Percentiles rank a stretch among this genome's conserved stretches.
phyloP scores from a whole-genome alignment of 2,113 vertebrate genomes.

The Xenotilapia leptura region DNA sequence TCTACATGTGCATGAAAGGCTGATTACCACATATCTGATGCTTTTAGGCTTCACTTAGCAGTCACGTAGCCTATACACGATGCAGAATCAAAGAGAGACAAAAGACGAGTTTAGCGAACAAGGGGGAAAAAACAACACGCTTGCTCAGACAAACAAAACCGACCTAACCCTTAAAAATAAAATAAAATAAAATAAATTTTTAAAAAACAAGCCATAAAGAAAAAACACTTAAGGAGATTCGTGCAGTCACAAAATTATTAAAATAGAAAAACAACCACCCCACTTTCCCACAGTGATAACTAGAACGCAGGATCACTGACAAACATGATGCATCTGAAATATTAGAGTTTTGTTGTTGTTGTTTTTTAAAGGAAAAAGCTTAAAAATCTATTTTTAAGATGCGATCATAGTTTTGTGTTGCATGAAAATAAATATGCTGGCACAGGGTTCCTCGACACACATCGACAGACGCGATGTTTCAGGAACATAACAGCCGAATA shows the following conservation, averaged over 20 bases:
- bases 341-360: neutral
- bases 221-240: constrained; percentile 2
- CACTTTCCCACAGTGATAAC: neutral
- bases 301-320: neutral
- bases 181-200: neutral
- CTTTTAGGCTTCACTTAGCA: constrained; percentile 32
- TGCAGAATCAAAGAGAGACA: constrained; percentile 6
- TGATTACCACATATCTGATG: constrained; percentile 26
- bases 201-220: neutral
- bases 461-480: neutral
- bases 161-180: neutral
- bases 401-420: neutral
- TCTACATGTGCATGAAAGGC: constrained; percentile 46
- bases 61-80: constrained; percentile 16
- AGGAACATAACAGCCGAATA: neutral
- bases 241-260: constrained; percentile 29
- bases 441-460: neutral
- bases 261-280: neutral
- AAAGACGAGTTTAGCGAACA: constrained; percentile 27
- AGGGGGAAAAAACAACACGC: neutral
- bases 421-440: neutral
- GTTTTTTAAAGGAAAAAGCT: neutral
- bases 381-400: neutral
- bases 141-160: neutral
- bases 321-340: neutral